Conservation (phyloP, 1,140 invertebrate genomes). For the Papilio dardanus region DNA sequence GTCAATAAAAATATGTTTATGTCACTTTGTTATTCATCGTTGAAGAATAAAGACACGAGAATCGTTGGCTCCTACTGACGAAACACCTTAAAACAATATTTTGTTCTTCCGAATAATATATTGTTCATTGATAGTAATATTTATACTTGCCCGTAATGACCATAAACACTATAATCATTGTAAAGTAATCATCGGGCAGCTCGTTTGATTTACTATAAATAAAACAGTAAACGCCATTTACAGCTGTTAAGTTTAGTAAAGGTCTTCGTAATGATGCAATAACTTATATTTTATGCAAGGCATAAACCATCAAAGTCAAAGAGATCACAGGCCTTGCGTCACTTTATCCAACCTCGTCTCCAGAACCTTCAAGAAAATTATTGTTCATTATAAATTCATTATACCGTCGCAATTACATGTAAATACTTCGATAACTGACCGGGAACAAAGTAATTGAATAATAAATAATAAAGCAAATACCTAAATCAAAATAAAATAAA, state of each 20-base stretch:
- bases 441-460: neutral
- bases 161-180: slow-evolving; percentile 33
- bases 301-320: slow-evolving; percentile 32
- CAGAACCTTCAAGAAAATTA: slow-evolving; percentile 31
- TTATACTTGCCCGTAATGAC: neutral
- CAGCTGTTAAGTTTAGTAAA: slow-evolving; percentile 11
- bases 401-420: slow-evolving; percentile 10
- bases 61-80: neutral
- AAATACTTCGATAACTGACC: slow-evolving; percentile 7
- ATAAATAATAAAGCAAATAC: slow-evolving; percentile 4
- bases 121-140: slow-evolving; percentile 5
- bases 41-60: too few relatives aligned
- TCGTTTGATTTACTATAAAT: slow-evolving; percentile 30
- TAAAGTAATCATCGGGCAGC: slow-evolving; percentile 23
- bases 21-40: neutral
- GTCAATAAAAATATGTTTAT: neutral
- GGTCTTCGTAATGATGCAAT: slow-evolving; percentile 24
- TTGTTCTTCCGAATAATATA: neutral
- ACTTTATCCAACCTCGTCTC: slow-evolving; percentile 32
- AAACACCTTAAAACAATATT: neutral
- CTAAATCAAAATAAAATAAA: neutral
- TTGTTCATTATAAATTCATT: slow-evolving; percentile 23
- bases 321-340: slow-evolving; percentile 27
- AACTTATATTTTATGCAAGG: slow-evolving; percentile 32
- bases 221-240: slow-evolving; percentile 18